Evolutionary conservation across 2,113 vertebrate genomes (phyloP), one percentile per base, ranked within the genome.

Genomic region (Mormyrus iriodes): DNA sequence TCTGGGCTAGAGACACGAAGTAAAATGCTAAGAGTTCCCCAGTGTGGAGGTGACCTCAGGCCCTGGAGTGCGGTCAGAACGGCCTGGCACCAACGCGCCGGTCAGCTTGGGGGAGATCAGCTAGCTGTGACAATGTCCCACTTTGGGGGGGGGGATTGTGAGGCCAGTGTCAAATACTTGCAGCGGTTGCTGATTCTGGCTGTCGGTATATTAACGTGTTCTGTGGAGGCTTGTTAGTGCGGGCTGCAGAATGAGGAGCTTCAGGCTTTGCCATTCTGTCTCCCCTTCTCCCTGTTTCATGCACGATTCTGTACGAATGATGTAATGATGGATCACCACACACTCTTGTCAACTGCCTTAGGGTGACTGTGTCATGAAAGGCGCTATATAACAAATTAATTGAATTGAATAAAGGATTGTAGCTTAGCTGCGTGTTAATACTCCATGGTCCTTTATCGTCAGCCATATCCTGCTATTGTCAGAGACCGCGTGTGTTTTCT

Each of bases 1-100:
- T 95, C 92, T 94, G 93, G 89, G 92, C 91, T 91, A 93, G 91
- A 93, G 93, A 90, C 91, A 93, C 93, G 93, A 94, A 94, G 93
- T 94, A 91, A 55, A 94, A 94, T 89, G 89, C 91, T 90, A 87
- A 15, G 91, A 90, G 89, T 92, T 90, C 84, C 46, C 48, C 24
- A 21, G 51, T 42, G 31, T 79, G 35, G 31, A 42, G 73, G 17
- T 24, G 8, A 35, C 52, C 17, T 15, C 3, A 4, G 10, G 7
- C 44, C 42, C 21, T 0, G 93, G 90, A 92, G 93, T 5, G 85
- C 13, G 5, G 73, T 17, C 69, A 76, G 69, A 19, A 7, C 4
- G 9, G 69, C 27, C 69, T 31, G 1, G 31, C 10, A 76, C 13
- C 35, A 15, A n/a, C 58, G 15, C 24, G 31, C 69, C 27, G 4